Conservation (phyloP, 2,888 invertebrate species). For the Polydrusus cervinus region DNA sequence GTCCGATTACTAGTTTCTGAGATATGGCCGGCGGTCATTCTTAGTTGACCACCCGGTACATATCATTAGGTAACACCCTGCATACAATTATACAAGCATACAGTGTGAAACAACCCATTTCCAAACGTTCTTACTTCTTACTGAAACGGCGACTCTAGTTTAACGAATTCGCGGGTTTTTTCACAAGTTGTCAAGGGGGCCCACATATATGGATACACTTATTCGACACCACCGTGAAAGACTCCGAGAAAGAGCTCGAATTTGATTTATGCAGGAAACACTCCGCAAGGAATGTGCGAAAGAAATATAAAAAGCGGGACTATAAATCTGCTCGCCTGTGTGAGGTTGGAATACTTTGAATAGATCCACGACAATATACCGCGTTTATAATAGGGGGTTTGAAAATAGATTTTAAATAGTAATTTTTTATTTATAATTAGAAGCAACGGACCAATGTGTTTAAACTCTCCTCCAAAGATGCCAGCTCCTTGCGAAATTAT, state of each 20-base stretch:
- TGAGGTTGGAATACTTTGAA: slow-evolving; percentile 21
- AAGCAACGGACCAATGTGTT: no score
- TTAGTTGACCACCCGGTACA: no score
- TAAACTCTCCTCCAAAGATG: no score
- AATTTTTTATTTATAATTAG: no score
- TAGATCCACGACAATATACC: slow-evolving; percentile 33
- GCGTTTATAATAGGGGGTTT: not conserved
- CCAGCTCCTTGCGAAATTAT: no score
- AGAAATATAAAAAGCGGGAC: slow-evolving; percentile 45
- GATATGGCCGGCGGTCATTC: no score
- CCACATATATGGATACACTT: slow-evolving; percentile 45
- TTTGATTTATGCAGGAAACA: slow-evolving; percentile 54
- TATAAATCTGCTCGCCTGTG: slow-evolving; percentile 43
- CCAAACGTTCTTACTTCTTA: no score
- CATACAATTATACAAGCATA: no score
- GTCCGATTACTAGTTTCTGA: no score
- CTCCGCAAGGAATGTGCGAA: slow-evolving; percentile 43
- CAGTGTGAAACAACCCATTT: no score
- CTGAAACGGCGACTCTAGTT: slow-evolving; percentile 4
- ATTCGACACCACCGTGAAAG: slow-evolving; percentile 53
- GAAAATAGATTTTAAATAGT: not conserved
- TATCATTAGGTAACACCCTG: no score
- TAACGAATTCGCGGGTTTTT: not conserved
- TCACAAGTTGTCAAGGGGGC: slow-evolving; percentile 15
- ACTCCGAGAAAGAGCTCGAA: slow-evolving; percentile 52